Conservation (phyloP, 2,797 vertebrate species). For the Anguilla obscura region DNA sequence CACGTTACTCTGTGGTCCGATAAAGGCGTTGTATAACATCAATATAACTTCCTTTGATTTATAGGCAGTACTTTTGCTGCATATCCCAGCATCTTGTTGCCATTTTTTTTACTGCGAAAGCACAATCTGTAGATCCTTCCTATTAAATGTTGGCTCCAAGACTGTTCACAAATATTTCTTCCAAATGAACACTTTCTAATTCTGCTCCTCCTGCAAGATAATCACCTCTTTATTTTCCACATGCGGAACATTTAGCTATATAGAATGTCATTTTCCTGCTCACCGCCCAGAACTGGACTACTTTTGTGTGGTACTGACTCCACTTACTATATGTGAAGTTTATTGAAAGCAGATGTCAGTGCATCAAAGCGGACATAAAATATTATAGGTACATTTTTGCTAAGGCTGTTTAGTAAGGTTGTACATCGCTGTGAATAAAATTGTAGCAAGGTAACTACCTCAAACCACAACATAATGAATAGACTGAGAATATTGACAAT, state of each 20-base stretch:
- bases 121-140: not conserved
- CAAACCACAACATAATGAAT: conserved; percentile 6
- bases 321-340: not conserved
- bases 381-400: not conserved
- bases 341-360: not conserved
- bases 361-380: conserved; percentile 17
- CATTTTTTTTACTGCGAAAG: not conserved
- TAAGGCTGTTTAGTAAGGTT: conserved; percentile 5
- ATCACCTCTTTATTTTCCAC: not conserved
- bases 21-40: not conserved
- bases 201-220: not conserved
- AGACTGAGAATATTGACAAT: not conserved
- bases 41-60: not conserved
- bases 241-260: not conserved
- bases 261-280: not conserved
- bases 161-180: not conserved
- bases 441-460: not conserved
- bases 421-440: not conserved
- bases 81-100: not conserved
- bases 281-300: not conserved
- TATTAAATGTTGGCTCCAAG: not conserved
- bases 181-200: not conserved
- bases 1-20: not conserved
- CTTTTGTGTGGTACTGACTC: conserved; percentile 32
- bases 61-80: not conserved